Evolutionary conservation across 2,113 vertebrate species (phyloP), one percentile per base, ranked within the genome.

Genomic region (Apus apus): DNA sequence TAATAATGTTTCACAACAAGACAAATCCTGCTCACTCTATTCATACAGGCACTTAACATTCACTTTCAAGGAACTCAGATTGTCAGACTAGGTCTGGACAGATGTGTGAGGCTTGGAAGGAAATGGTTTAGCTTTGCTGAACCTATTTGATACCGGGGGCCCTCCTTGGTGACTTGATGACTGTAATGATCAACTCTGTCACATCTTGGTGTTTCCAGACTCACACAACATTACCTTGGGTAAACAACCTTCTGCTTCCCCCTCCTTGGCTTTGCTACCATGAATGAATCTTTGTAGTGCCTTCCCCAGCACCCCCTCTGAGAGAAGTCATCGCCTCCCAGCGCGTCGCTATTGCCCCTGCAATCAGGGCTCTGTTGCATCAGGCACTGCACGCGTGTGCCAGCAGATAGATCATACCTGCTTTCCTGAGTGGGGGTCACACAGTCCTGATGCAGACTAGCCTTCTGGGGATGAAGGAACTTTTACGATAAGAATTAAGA

Each of bases 341-440:
- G 3, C 5, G 18, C 32, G 27, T 58, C 4, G 0, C 27, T 76
- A 25, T 4, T 91, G 48, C 58, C 50, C 6, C 54, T 66, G 66
- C 5, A 0, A 3, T 36, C 54, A 21, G 46, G 67, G 71, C 27
- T 73, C 40, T 73, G 56, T 16, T 38, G 45, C 51, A 14, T n/a
- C 17, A 65, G 66, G 50, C 65, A 27, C 45, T n/a, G 30, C 3
- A 25, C 22, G 36, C 26, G 51, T 3, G 1, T 38, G 7, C 38
- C 25, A 46, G 43, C 15, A 6, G 2, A 75, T 45, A 79, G 76
- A 38, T 53, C 46, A 58, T 36, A 34, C 30, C 0, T 0, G 17
- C 72, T 83, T 78, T 74, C 76, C 46, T 29, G 19, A 7, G n/a
- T 18, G 5, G 6, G 25, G 87, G 15, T 26, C 73, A 32, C 4